phyloP scores from a whole-genome alignment of 2,797 vertebrate genomes.

The Sus cebifrons region DNA sequence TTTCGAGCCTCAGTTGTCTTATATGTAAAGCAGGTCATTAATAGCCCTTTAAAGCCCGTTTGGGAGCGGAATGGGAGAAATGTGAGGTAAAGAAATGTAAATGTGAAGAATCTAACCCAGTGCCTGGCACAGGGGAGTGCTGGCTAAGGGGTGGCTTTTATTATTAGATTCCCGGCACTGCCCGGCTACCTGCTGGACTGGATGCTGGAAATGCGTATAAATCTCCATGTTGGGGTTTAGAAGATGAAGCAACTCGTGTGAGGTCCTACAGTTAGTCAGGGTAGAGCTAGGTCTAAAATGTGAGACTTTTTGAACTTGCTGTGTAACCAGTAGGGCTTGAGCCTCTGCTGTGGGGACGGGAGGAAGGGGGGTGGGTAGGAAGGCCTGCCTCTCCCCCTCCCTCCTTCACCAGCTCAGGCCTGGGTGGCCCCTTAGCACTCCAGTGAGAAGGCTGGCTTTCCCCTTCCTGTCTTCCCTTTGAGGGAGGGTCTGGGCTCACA shows the following conservation, averaged over 20 bases:
- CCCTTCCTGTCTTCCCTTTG: neutral
- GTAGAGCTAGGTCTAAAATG: neutral
- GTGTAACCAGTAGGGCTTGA: neutral
- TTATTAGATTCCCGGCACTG: neutral
- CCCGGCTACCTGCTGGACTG: neutral
- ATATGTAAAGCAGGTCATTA: constrained; percentile 73
- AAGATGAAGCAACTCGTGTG: constrained; percentile 14
- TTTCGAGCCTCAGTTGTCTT: constrained; percentile 68
- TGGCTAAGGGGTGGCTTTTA: neutral
- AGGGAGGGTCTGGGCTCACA: neutral
- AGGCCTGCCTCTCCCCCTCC: neutral
- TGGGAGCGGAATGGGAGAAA: neutral
- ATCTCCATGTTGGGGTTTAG: constrained; percentile 62
- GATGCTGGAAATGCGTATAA: constrained; percentile 40
- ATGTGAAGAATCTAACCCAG: neutral
- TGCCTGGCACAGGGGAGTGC: neutral
- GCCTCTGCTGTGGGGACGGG: neutral
- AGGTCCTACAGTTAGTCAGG: neutral
- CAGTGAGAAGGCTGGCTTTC: neutral
- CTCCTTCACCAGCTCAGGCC: neutral
- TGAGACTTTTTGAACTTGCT: neutral
- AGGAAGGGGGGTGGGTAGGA: neutral
- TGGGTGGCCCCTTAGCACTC: neutral
- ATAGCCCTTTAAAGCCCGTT: neutral
- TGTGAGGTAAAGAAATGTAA: neutral